Base-by-base conservation (phyloP, 2,113 vertebrate species). In the Gymnorhina tibicen region DNA sequence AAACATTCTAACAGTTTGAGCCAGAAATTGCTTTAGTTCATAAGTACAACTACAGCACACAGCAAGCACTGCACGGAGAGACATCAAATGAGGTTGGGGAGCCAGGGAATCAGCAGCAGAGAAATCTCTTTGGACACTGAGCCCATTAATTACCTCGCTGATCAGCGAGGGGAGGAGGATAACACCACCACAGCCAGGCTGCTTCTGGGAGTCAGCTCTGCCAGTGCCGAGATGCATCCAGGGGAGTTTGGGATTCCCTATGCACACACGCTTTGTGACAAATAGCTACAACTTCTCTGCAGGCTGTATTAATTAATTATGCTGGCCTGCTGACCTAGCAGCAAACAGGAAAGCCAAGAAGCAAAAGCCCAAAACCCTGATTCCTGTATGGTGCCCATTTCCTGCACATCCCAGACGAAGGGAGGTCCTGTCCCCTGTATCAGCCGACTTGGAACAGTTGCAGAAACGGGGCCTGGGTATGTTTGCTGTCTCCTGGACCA, bases 181-280 rank as follows among this genome's bases (percentile, higher is more conserved):
- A 1, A 11, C 17, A 18, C 13, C 41, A 9, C 5, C 35, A 22
- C 6, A 74, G 41, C 56, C 55, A 64, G 60, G 64, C 68, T 69
- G 55, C 11, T 33, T 4, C 24, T 32, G 60, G 32, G 42, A 26
- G 26, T 30, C 68, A 44, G 39, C 32, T 63, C 37, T 33, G 60
- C 3, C 66, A 4, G 30, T 6, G 53, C 49, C 17, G 49, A 50
- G 49, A 73, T 81, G 47, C 33, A 26, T 3, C 70, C 2, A 2
- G 3, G 1, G 27, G 1, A 59, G 32, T 17, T 6, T 50, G 58
- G 56, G 58, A 55, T 37, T 78, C 70, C 55, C 8, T 4, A 2
- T 3, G 52, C 35, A 26, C 2, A 11, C 39, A 10, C 0, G 0
- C 20, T 3, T 28, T 30, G 50, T 47, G 52, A 47, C 47, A 84